Evolutionary conservation across 2,888 invertebrate genomes (phyloP).

Genomic region (Drosophila tanythrix): DNA sequence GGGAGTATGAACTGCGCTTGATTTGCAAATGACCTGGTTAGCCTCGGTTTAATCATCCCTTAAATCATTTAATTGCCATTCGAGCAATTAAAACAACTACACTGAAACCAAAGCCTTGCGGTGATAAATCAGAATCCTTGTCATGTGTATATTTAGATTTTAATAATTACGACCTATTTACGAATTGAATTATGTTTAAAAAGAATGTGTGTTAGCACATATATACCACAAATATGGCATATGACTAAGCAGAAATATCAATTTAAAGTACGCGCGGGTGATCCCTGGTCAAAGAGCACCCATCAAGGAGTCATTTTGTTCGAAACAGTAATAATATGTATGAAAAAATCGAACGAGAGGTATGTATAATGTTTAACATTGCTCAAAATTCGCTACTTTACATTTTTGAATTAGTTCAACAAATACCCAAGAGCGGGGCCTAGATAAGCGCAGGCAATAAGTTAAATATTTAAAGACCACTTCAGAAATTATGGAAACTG

Average conservation of each 20-base stretch:
- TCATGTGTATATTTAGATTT: background rate
- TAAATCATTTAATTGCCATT: slow-evolving; percentile 17
- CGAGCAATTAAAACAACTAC: background rate
- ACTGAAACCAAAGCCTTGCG: background rate
- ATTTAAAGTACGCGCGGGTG: background rate
- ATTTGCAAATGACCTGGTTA: slow-evolving; percentile 39
- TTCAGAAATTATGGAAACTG: background rate
- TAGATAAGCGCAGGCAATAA: background rate
- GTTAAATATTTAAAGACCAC: background rate
- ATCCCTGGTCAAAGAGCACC: background rate
- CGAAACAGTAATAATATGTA: background rate
- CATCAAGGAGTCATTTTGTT: background rate
- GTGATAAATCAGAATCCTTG: background rate
- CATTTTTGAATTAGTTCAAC: background rate
- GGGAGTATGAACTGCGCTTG: slow-evolving; percentile 15
- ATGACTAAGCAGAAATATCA: background rate
- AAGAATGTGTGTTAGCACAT: background rate
- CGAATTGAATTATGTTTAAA: background rate
- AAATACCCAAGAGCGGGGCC: background rate
- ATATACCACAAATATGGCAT: background rate
- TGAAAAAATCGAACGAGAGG: background rate
- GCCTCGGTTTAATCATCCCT: slow-evolving; percentile 9
- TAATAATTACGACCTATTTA: background rate
- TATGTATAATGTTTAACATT: background rate
- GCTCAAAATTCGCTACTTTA: background rate